phyloP scores from a whole-genome alignment of 2,797 vertebrate genomes.

The Chaetophractus vellerosus region DNA sequence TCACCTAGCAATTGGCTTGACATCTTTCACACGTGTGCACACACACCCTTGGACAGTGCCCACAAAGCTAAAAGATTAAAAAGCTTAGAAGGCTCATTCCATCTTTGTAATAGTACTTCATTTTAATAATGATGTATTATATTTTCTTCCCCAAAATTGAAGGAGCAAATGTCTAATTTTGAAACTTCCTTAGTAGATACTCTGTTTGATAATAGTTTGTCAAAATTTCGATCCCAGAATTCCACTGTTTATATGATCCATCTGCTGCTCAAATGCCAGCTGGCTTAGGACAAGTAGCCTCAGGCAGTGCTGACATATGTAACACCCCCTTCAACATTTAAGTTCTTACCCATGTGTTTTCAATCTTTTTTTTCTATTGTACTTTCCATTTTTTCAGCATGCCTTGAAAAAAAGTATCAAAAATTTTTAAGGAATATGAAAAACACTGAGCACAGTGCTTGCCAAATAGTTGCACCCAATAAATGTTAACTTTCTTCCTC shows the following conservation, averaged over 20 bases:
- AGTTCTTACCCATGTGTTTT: constrained; percentile 7
- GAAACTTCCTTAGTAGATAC: constrained; percentile 55
- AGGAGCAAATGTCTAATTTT: constrained; percentile 51
- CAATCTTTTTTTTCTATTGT: neutral
- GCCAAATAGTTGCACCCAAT: neutral
- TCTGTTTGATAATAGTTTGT: constrained; percentile 60
- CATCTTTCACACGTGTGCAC: neutral
- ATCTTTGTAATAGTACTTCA: neutral
- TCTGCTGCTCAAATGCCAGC: constrained; percentile 49
- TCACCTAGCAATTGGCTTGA: neutral
- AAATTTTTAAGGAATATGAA: neutral
- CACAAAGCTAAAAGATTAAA: neutral
- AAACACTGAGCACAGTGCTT: neutral
- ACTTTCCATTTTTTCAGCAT: neutral
- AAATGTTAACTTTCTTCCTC: neutral
- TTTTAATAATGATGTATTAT: neutral
- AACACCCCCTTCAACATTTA: constrained; percentile 42
- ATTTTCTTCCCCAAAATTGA: neutral
- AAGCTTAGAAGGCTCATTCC: neutral
- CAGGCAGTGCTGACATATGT: constrained; percentile 51
- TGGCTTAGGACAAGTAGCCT: constrained; percentile 54
- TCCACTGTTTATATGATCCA: neutral
- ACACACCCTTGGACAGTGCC: no score
- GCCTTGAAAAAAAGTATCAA: constrained; percentile 57
- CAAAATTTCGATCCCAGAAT: constrained; percentile 72